Evolutionary conservation across 2,888 invertebrate species (phyloP).

Genomic region (Melangyna quadrimaculata): DNA sequence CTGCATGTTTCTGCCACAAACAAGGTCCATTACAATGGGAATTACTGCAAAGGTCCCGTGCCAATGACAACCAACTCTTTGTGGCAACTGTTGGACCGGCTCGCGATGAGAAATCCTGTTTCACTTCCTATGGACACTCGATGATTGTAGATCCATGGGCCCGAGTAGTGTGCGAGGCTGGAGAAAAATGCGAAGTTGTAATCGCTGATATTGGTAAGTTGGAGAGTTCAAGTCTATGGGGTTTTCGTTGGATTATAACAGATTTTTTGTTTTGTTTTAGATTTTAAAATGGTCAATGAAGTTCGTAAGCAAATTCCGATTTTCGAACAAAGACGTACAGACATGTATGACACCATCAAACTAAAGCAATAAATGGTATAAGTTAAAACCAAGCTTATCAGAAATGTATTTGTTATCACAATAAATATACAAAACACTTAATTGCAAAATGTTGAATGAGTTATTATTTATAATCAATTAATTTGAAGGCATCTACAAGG

Average conservation of each 20-base stretch:
- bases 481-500: too few species aligned
- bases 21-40: slow-evolving; percentile 96
- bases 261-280: slow-evolving; percentile 81
- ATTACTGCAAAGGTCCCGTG: slow-evolving; percentile 89
- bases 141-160: slow-evolving; percentile 91
- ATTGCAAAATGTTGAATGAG: background rate
- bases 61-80: slow-evolving; percentile 94
- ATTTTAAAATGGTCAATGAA: slow-evolving; percentile 87
- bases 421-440: background rate
- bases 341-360: slow-evolving; percentile 86
- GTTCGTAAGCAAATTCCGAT: slow-evolving; percentile 93
- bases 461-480: background rate
- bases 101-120: slow-evolving; percentile 85
- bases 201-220: slow-evolving; percentile 84
- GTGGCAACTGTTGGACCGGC: slow-evolving; percentile 93
- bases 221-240: background rate
- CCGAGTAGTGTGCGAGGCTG: slow-evolving; percentile 86
- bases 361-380: slow-evolving; percentile 1
- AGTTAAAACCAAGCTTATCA: background rate
- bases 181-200: slow-evolving; percentile 87
- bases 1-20: slow-evolving; percentile 88
- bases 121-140: slow-evolving; percentile 95
- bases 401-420: background rate
- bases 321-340: slow-evolving; percentile 86
- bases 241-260: slow-evolving; percentile 7